Evolutionary conservation across 92 coral and sea anemone genomes (phyloP).

Genomic region (Phenganax subtilis): DNA sequence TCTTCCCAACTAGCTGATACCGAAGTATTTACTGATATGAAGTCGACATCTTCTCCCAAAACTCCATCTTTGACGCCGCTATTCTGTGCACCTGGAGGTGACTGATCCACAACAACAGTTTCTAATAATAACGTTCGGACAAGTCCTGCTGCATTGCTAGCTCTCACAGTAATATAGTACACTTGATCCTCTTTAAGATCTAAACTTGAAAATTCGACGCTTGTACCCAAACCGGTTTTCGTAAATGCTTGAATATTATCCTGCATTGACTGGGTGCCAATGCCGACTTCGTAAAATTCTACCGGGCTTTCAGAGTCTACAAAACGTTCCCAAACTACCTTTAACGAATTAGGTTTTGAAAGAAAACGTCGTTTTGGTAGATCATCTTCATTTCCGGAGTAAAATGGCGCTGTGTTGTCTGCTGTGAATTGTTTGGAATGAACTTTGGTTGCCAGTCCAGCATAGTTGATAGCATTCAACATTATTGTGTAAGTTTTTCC

Average conservation of each 20-base stretch:
- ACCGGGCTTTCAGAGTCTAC: constrained; percentile 66
- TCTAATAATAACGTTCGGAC: constrained; percentile 38
- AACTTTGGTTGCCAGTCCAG: constrained; percentile 52
- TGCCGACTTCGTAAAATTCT: constrained; percentile 53
- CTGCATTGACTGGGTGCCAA: constrained; percentile 57
- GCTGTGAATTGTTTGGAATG: constrained; percentile 53
- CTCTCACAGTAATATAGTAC: constrained; percentile 67
- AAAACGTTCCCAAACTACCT: constrained; percentile 70
- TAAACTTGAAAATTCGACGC: constrained; percentile 39
- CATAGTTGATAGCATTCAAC: constrained; percentile 70
- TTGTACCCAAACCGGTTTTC: constrained; percentile 56
- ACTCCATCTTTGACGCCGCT: constrained; percentile 69
- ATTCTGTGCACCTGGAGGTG: constrained; percentile 63
- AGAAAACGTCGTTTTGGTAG: constrained; percentile 49
- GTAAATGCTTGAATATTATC: constrained; percentile 59
- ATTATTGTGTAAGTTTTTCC: constrained; percentile 43
- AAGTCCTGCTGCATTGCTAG: constrained; percentile 73
- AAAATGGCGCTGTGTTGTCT: constrained; percentile 65
- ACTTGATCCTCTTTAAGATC: constrained; percentile 50
- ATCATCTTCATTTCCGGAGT: constrained; percentile 52
- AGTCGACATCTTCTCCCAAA: constrained; percentile 58
- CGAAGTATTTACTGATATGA: constrained; percentile 44
- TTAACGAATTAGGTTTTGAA: constrained; percentile 44
- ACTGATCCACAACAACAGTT: constrained; percentile 59
- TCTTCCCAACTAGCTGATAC: constrained; percentile 77